These are phyloP conservation scores for Eolophus roseicapilla DNA, from an alignment of 2,113 vertebrate genomes.

Conservation along the genomic window DNA sequence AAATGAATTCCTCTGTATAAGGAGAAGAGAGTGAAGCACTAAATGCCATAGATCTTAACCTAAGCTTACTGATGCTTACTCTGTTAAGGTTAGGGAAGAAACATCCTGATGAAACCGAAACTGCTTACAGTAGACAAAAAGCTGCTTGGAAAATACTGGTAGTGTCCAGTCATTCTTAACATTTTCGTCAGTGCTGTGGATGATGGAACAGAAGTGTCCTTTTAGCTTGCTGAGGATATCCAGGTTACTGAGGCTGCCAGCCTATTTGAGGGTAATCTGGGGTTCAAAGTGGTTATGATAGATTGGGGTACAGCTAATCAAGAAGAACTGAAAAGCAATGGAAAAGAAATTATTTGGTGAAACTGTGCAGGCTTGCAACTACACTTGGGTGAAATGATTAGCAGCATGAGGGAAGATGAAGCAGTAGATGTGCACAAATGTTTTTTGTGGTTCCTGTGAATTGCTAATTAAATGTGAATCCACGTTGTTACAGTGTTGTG, in stretches of 20 bases:
- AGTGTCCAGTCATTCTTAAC: background rate
- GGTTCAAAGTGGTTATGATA: background rate
- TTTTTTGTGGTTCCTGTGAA: background rate
- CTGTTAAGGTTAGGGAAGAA: background rate
- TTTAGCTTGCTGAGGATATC: background rate
- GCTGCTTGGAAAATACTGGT: background rate
- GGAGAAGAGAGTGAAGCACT: background rate
- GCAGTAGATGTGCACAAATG: background rate
- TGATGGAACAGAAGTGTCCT: background rate
- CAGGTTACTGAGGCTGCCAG: background rate
- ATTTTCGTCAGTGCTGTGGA: background rate
- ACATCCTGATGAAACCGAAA: background rate
- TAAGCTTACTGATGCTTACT: background rate
- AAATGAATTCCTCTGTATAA: background rate
- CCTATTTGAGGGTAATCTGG: background rate
- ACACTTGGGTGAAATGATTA: background rate
- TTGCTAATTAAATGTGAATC: background rate
- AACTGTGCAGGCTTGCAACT: background rate
- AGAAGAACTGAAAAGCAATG: background rate
- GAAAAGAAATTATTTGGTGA: background rate
- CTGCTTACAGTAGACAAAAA: background rate
- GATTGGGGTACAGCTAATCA: background rate
- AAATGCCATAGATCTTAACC: background rate
- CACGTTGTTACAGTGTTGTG: background rate
- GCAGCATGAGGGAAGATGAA: background rate